Conservation (phyloP, 2,113 vertebrate genomes). For the Nicator chloris region DNA sequence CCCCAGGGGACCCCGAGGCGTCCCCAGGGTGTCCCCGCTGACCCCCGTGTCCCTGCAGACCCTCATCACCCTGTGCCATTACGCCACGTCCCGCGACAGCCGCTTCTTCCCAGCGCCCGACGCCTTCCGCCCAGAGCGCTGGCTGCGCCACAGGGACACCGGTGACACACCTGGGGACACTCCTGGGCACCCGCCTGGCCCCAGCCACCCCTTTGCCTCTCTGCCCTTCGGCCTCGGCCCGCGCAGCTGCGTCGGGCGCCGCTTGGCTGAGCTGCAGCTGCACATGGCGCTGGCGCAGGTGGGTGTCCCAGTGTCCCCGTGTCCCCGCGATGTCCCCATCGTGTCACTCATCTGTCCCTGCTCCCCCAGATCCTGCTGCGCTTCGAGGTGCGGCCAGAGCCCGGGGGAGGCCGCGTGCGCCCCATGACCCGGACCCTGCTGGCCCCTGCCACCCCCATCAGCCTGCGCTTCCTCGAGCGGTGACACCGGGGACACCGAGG, state of each 20-base stretch:
- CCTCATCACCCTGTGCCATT: not conserved
- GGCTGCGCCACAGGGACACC: not conserved
- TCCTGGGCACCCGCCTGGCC: accelerated
- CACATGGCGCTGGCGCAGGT: not conserved
- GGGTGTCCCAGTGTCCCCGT: not conserved
- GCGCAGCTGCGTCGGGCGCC: not conserved
- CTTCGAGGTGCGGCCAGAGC: not conserved
- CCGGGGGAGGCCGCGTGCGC: not conserved
- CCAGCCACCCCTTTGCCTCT: not conserved
- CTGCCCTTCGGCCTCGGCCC: not conserved
- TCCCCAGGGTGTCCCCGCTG: not conserved
- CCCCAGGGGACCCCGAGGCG: not conserved
- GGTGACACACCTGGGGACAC: not conserved
- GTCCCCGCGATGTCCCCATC: accelerated
- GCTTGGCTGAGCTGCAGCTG: not conserved
- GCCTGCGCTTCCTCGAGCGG: not conserved
- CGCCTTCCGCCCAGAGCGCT: not conserved
- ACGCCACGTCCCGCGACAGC: not conserved
- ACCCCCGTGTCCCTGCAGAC: not conserved
- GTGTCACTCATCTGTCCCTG: not conserved
- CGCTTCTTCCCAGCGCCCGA: not conserved
- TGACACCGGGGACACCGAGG: not conserved
- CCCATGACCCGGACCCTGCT: not conserved
- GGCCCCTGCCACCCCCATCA: not conserved
- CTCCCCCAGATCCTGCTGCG: not conserved